Evolutionary conservation across 2,888 invertebrate species (phyloP).

Genomic region (Perdita meconis): DNA sequence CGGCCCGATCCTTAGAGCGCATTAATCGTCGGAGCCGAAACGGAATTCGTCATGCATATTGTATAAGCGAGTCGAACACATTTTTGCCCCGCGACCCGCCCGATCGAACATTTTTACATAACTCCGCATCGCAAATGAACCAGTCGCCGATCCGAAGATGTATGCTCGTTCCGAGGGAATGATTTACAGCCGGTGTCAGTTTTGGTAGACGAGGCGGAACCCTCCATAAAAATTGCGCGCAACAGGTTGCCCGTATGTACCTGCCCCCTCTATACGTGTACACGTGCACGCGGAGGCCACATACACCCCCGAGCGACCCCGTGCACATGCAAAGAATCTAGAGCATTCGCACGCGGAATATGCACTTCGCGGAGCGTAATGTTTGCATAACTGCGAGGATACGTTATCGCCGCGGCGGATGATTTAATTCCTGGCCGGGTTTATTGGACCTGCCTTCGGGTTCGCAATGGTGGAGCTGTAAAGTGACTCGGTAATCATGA

Average conservation of each 20-base stretch:
- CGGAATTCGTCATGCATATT: conserved; percentile 47
- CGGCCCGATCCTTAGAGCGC: conserved; percentile 15
- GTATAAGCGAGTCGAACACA: conserved; percentile 21
- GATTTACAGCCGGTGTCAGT: conserved; percentile 68
- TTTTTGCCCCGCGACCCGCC: conserved; percentile 2
- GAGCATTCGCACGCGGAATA: conserved; percentile 40
- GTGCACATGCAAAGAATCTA: conserved; percentile 48
- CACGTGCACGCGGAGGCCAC: neutral
- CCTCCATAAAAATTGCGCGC: conserved; percentile 72
- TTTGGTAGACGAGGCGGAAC: conserved; percentile 68
- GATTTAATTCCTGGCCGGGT: conserved; percentile 16
- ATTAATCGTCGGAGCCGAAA: conserved; percentile 37
- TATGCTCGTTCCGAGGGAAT: conserved; percentile 55
- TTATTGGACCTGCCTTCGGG: neutral
- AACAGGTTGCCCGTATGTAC: conserved; percentile 74
- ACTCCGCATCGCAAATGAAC: conserved; percentile 58
- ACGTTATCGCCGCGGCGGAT: neutral
- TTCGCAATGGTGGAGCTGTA: no score
- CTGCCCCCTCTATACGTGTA: conserved; percentile 32
- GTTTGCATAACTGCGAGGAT: conserved; percentile 38
- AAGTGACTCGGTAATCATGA: no score
- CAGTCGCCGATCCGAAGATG: conserved; percentile 59
- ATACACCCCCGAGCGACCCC: neutral
- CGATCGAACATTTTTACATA: conserved; percentile 38
- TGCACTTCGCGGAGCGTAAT: conserved; percentile 38